Base-by-base conservation (phyloP, 2,113 vertebrate genomes). In the Mellivora capensis region DNA sequence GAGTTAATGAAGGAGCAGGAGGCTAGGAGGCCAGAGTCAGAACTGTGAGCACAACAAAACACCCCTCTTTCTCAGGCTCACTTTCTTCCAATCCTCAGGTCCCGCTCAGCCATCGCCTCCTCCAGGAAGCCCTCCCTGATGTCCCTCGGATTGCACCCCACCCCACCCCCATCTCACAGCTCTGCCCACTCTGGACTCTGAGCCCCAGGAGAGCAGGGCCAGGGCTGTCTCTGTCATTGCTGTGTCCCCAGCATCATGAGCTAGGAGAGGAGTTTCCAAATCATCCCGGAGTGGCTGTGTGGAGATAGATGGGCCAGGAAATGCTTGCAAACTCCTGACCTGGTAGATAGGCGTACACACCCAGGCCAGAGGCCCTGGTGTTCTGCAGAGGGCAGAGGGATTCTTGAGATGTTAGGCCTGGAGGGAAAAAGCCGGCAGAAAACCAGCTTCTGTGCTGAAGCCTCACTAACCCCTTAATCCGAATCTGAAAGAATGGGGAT, bases 221-320 rank as follows among this genome's bases (percentile, higher is more conserved):
- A 57, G 52, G 79, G 79, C 11, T 39, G 6, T 49, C 64, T 79
- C 52, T 61, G 44, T 84, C 54, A 44, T 62, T 9, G 27, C 37
- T 2, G 0, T 29, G 80, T 64, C 86, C 82, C 85, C 49, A 64
- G 10, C 72, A 8, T 59, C 79, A 31, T 6, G 57, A 47, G 34
- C 25, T 1, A 14, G 13, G 31, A 69, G 21, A 61, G 7, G 37
- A 31, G 76, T 39, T 77, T 71, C 93, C 62, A 71, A 14, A 34
- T 42, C 72, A 2, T 14, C 52, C 64, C 11, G 0, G 27, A 34
- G 72, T 61, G 44, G 18, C 37, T 1, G 2, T 0, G 1, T 34
- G 34, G 9, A 7, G 29, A 25, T 1, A 4, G 23, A 25, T 1
- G 20, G 23, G 54, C 20, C 1, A 4, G 69, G 61, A 42, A 34